Evolutionary conservation across 2,888 invertebrate genomes (phyloP), one percentile per base, ranked within the genome.

Genomic region (Smittia sp.): DNA sequence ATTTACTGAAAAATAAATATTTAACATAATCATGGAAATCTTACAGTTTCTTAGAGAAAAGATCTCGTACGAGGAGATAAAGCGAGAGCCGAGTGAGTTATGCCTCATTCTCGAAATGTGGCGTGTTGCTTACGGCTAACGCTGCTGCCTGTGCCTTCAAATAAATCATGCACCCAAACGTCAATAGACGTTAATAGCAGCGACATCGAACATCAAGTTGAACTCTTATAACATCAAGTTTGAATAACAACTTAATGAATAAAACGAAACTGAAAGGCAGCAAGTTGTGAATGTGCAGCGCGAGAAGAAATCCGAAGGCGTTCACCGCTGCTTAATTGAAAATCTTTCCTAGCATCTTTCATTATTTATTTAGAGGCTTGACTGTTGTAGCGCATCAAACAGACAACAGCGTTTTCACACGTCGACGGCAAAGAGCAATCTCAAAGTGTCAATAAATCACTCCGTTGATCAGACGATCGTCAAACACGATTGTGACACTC

Each of bases 191-290:
- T 46, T 46, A 46, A 46, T 11, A 46, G 46, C 46, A 46, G 46
- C 46, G 46, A 46, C 46, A 46, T 46, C 15, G 15, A 46, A 15
- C 46, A 46, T 46, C 46, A 46, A 46, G 46, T 46, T 46, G 46
- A 46, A 46, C 46, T 46, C n/a, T 38, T 11, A 38, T n/a, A 38
- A 9, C 11, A 9, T 46, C 15, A 7, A 11, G 6, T 46, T 46
- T 46, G 46, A 46, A 46, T 46, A 46, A 46, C 46, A 46, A 46
- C 46, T 46, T 46, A 46, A 46, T 46, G 46, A 46, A 46, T 46
- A 46, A 46, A 46, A 46, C n/a, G 46, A 46, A 46, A 46, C 15
- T 46, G 46, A 46, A 46, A 46, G 46, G 46, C 46, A 13, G 46
- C n/a, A 11, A 11, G n/a, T 11, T 38, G n/a, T n/a, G n/a, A n/a